Evolutionary conservation across 2,797 vertebrate species (phyloP).

Genomic region (Austrolebias charrua): DNA sequence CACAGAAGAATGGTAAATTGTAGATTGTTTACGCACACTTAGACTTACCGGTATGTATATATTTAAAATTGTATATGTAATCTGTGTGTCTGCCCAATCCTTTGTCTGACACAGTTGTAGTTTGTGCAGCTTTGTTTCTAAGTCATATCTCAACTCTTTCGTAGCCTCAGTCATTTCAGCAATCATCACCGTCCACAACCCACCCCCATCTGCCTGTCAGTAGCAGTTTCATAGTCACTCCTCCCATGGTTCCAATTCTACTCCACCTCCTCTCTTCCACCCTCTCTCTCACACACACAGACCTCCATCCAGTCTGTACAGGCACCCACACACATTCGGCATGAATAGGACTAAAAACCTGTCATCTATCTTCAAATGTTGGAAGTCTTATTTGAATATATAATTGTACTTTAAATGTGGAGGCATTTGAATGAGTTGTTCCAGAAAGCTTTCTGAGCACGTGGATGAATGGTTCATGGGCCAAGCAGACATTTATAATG

Average conservation of each 20-base stretch:
- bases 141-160: slow-evolving; percentile 39
- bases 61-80: not conserved
- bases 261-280: slow-evolving; percentile 44
- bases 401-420: slow-evolving; percentile 62
- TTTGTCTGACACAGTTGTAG: slow-evolving; percentile 21
- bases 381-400: slow-evolving; percentile 61
- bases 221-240: slow-evolving; percentile 66
- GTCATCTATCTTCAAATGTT: slow-evolving; percentile 71
- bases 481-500: slow-evolving; percentile 39
- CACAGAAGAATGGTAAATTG: too few species aligned
- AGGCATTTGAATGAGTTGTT: slow-evolving; percentile 57
- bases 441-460: slow-evolving; percentile 37
- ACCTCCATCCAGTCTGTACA: slow-evolving; percentile 56
- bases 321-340: slow-evolving; percentile 56
- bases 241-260: slow-evolving; percentile 41
- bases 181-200: slow-evolving; percentile 21
- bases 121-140: slow-evolving; percentile 25
- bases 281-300: slow-evolving; percentile 34
- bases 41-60: not conserved
- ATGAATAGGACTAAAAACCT: slow-evolving; percentile 68
- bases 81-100: slow-evolving; percentile 7
- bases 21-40: too few species aligned
- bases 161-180: slow-evolving; percentile 48
- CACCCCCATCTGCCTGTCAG: slow-evolving; percentile 54
- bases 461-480: slow-evolving; percentile 52